A percentile compares a stretch with the other conserved stretches of the same genome.
Evolutionary conservation across 2,113 vertebrate genomes (phyloP).

Genomic region (Ochotona princeps): DNA sequence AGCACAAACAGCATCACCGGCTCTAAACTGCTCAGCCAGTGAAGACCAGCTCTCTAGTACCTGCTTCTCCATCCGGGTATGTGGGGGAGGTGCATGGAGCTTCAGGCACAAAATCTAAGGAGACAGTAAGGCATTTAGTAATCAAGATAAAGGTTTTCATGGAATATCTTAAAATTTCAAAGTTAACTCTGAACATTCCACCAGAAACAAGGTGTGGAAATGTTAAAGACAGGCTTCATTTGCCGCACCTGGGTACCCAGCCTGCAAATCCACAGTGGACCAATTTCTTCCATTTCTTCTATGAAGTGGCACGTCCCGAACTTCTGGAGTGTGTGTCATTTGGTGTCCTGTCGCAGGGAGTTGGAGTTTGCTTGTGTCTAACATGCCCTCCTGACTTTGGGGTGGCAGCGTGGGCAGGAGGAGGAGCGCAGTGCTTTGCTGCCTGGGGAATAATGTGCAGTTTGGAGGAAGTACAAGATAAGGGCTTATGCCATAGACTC

Average conservation of each 20-base stretch:
- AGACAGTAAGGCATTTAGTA: neutral
- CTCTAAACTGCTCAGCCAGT: neutral
- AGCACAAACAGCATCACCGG: neutral
- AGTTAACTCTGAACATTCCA: neutral
- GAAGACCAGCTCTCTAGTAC: neutral
- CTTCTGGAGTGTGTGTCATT: neutral
- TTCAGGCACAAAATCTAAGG: neutral
- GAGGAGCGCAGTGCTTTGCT: neutral
- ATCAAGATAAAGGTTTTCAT: neutral
- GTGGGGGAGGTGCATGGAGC: too few species aligned
- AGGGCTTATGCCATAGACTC: neutral
- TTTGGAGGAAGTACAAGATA: neutral
- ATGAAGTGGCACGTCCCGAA: neutral
- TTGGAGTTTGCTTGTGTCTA: neutral
- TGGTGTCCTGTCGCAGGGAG: neutral
- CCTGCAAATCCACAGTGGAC: neutral
- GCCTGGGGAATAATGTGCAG: neutral
- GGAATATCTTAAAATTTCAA: neutral
- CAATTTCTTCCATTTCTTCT: too few species aligned
- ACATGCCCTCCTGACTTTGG: neutral
- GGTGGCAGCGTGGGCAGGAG: too few species aligned
- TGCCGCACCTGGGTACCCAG: neutral
- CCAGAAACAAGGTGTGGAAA: neutral
- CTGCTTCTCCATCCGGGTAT: neutral
- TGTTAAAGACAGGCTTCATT: neutral